Percentiles rank a stretch among this genome's conserved stretches.
These are phyloP conservation scores for Eufriesea mexicana DNA, from an alignment of 1,140 invertebrate genomes.

Conservation along the genomic window DNA sequence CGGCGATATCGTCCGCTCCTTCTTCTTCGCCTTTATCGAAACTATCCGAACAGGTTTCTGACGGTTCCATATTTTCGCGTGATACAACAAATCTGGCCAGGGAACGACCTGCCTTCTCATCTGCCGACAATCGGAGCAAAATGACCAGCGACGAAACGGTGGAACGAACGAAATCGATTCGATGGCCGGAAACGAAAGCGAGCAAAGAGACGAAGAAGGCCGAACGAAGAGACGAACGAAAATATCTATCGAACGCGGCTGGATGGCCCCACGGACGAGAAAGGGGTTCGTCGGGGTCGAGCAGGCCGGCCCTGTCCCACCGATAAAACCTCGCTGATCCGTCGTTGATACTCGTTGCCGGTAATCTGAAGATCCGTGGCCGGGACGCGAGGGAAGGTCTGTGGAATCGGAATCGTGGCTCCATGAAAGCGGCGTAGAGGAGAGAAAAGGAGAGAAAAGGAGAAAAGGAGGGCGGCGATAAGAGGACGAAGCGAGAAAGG, in stretches of 20 bases:
- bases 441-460: constrained; percentile 39
- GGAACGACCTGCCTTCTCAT: not conserved
- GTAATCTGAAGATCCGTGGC: constrained; percentile 75
- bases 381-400: constrained; percentile 40
- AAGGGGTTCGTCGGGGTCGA: constrained; percentile 41
- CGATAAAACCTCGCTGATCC: constrained; percentile 66
- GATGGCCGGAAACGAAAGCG: not conserved
- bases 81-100: constrained; percentile 46
- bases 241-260: not conserved
- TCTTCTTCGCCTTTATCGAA: constrained; percentile 1
- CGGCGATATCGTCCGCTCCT: constrained; percentile 11
- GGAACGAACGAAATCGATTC: constrained; percentile 13
- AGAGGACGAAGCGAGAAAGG: constrained; percentile 46
- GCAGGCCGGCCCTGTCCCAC: constrained; percentile 50
- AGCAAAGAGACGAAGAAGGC: not conserved
- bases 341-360: constrained; percentile 37
- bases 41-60: constrained; percentile 37
- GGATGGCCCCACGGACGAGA: constrained; percentile 17
- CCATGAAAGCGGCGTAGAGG: constrained; percentile 48
- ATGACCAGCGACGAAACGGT: not conserved
- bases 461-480: constrained; percentile 22
- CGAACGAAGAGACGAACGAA: not conserved
- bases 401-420: constrained; percentile 70
- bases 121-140: not conserved
- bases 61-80: constrained; percentile 44